Evolutionary conservation across 2,797 vertebrate genomes (phyloP).

Genomic region (Masticophis lateralis): DNA sequence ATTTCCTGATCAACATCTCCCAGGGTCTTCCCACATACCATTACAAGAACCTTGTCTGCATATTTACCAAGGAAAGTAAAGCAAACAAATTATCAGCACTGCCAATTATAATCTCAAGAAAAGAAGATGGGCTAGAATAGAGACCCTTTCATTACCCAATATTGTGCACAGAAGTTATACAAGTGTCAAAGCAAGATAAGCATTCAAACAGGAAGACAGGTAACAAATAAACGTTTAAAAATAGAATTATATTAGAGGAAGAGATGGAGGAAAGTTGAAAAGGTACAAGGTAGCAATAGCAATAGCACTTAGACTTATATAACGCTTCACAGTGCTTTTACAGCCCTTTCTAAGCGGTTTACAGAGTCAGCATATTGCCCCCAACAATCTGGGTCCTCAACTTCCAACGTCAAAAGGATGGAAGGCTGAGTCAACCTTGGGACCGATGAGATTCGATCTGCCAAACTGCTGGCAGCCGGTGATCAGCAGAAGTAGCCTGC

Average conservation of each 20-base stretch:
- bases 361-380: no score
- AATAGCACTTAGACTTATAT: no score
- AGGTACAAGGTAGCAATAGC: not conserved
- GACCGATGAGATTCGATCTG: no score
- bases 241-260: not conserved
- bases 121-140: not conserved
- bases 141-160: not conserved
- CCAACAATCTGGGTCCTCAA: no score
- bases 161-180: not conserved
- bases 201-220: not conserved
- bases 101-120: not conserved
- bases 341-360: no score
- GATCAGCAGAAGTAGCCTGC: no score
- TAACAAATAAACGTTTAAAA: not conserved
- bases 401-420: no score
- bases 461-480: no score
- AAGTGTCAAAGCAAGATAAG: not conserved
- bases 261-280: not conserved
- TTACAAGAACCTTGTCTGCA: not conserved
- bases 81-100: not conserved
- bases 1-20: not conserved
- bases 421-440: no score
- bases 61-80: not conserved
- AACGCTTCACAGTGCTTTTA: no score
- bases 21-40: not conserved